phyloP scores from a whole-genome alignment of 2,888 invertebrate species.

The Tetanocera ferruginea region DNA sequence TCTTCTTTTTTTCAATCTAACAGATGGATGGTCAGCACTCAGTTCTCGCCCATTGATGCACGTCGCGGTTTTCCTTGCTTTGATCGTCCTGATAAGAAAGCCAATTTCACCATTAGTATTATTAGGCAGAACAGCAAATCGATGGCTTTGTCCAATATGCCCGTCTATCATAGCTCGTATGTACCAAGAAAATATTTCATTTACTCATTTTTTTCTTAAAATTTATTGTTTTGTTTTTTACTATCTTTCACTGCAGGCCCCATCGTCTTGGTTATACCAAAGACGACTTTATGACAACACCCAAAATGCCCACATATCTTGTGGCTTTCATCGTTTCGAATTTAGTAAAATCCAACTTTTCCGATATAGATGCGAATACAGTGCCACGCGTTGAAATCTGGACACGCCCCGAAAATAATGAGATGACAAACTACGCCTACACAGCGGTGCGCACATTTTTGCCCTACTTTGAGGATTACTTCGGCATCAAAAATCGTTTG shows the following conservation, averaged over 20 bases:
- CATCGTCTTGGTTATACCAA: constrained; percentile 73
- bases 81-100: constrained; percentile 87
- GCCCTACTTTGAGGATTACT: constrained; percentile 76
- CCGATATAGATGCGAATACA: constrained; percentile 56
- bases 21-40: constrained; percentile 84
- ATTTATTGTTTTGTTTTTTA: not conserved
- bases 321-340: constrained; percentile 77
- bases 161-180: constrained; percentile 64
- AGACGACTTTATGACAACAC: constrained; percentile 76
- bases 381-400: constrained; percentile 67
- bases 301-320: constrained; percentile 83
- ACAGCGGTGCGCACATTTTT: constrained; percentile 75
- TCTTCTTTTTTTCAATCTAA: not conserved
- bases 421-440: constrained; percentile 72
- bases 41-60: constrained; percentile 85
- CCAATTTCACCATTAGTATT: constrained; percentile 80
- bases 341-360: constrained; percentile 66
- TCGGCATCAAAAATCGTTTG: constrained; percentile 75
- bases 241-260: constrained; percentile 46
- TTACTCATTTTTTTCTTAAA: not conserved
- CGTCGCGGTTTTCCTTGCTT: constrained; percentile 89
- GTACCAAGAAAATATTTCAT: constrained; percentile 32
- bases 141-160: constrained; percentile 77
- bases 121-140: constrained; percentile 71
- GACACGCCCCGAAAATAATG: constrained; percentile 64